These are phyloP conservation scores for Platysternon megacephalum DNA, from an alignment of 2,113 vertebrate species.

Conservation along the genomic window DNA sequence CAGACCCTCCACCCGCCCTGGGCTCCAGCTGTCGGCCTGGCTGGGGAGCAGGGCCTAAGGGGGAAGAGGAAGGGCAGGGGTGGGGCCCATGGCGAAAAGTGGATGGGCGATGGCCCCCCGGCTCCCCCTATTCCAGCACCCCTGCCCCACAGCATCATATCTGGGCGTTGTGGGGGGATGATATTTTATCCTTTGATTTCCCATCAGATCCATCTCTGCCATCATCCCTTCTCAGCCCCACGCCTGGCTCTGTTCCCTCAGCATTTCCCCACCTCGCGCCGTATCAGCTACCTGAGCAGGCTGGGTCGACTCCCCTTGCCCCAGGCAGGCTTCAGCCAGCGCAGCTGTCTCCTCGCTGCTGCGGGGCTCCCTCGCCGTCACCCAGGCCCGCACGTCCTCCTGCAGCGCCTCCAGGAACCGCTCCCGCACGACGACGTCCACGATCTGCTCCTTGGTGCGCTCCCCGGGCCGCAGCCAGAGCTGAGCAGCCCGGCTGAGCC, in stretches of 20 bases:
- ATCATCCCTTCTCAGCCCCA: background rate
- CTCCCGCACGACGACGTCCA: background rate
- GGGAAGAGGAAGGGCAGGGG: too few relatives aligned
- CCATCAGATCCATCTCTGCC: background rate
- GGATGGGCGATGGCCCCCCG: too few relatives aligned
- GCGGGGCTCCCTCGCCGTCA: background rate
- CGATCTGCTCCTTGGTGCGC: background rate
- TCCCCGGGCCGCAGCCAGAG: background rate
- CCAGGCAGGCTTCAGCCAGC: background rate
- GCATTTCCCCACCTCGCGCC: background rate
- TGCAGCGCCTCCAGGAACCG: background rate
- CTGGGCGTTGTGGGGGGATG: accelerated
- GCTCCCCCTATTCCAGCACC: too few relatives aligned
- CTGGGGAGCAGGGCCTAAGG: too few relatives aligned
- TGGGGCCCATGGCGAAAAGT: too few relatives aligned
- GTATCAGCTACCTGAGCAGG: background rate
- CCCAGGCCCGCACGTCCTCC: background rate
- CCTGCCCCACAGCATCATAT: too few relatives aligned
- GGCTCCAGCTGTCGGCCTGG: too few relatives aligned
- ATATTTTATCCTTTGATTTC: background rate
- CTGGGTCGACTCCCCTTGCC: background rate
- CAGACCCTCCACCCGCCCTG: too few relatives aligned
- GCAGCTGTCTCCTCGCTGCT: background rate
- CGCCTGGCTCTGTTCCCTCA: background rate
- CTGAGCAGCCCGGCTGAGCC: background rate